Evolutionary conservation across 1,140 invertebrate species (phyloP), one percentile per base, ranked within the genome.

Genomic region (Meloidogyne floridensis): DNA sequence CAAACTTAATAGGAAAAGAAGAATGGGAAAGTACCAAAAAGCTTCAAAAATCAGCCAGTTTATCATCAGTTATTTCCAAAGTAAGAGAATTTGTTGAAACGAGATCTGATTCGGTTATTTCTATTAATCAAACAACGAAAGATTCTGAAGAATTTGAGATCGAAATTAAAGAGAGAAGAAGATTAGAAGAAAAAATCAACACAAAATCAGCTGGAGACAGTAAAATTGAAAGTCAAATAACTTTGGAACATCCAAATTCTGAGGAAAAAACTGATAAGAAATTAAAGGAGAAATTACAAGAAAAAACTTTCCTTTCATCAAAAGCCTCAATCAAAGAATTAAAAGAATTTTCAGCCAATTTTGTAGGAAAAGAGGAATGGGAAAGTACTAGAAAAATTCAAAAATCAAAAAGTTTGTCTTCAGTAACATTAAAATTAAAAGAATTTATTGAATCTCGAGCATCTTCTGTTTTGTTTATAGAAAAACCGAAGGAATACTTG

Each of bases 191-290:
- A 32, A 32, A 32, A 32, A 32, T 54, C 42, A 69, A 59, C 18
- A 69, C 76, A 53, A 77, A 77, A 77, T n/a, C 43, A 70, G 54
- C 51, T 15, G 54, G 20, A 70, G 51, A 70, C 10, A 3, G 32
- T 77, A 42, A 70, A 77, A 15, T 59, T 69, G 43, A 59, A 56
- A 9, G 9, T 20, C 20, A 65, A 4, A 70, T 70, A 13, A 18
- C 7, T 77, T 9, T 77, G 43, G 56, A 77, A 43, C 11, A 54
- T 11, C 0, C 2, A 73, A 73, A 53, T 18, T 2, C 0, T 5
- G 11, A 73, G n/a, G 72, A 53, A 53, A 20, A 53, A 43, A 4
- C 13, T 32, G 32, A 32, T 32, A 0, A 32, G 32, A 53, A 15
- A 73, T 15, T 73, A 73, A 73, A 18, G 43, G 51, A 59, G 6